Evolutionary conservation across 2,797 vertebrate species (phyloP).

Genomic region (Mallotus villosus): DNA sequence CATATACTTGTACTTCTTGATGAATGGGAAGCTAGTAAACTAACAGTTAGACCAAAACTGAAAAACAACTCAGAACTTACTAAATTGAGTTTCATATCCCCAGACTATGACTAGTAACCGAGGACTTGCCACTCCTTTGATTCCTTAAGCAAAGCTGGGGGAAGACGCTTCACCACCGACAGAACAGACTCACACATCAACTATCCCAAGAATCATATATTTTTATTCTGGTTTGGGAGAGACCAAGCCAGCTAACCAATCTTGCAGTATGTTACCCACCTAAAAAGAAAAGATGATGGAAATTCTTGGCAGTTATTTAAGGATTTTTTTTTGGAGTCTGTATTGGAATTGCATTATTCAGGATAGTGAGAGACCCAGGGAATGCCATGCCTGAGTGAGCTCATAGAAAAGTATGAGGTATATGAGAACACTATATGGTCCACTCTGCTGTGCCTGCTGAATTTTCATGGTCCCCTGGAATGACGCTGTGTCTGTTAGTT

Average conservation of each 20-base stretch:
- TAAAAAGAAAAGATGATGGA: constrained; percentile 48
- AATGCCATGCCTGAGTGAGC: constrained; percentile 50
- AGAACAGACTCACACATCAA: not conserved
- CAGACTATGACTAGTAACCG: not conserved
- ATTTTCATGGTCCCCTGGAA: constrained; percentile 46
- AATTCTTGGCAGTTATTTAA: constrained; percentile 61
- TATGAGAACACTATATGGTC: constrained; percentile 16
- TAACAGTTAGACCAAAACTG: too few species aligned
- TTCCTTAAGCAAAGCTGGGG: constrained; percentile 22
- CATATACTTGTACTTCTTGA: not conserved
- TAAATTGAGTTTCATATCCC: too few species aligned
- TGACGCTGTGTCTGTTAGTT: constrained; percentile 48
- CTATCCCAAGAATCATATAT: not conserved
- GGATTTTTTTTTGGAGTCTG: constrained; percentile 51
- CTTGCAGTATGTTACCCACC: constrained; percentile 48
- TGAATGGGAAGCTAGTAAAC: not conserved
- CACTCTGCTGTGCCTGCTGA: constrained; percentile 31
- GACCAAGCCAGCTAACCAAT: constrained; percentile 40
- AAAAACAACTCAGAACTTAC: not conserved
- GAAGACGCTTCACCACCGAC: not conserved
- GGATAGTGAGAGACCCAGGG: constrained; percentile 40
- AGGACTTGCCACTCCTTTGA: constrained; percentile 8
- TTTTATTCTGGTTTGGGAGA: constrained; percentile 35
- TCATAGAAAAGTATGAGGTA: constrained; percentile 42
- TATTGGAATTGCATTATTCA: constrained; percentile 73